Percentiles rank a stretch among this genome's conserved stretches.
These are phyloP conservation scores for Tenualosa ilisha DNA, from an alignment of 2,797 vertebrate genomes.

Conservation along the genomic window DNA sequence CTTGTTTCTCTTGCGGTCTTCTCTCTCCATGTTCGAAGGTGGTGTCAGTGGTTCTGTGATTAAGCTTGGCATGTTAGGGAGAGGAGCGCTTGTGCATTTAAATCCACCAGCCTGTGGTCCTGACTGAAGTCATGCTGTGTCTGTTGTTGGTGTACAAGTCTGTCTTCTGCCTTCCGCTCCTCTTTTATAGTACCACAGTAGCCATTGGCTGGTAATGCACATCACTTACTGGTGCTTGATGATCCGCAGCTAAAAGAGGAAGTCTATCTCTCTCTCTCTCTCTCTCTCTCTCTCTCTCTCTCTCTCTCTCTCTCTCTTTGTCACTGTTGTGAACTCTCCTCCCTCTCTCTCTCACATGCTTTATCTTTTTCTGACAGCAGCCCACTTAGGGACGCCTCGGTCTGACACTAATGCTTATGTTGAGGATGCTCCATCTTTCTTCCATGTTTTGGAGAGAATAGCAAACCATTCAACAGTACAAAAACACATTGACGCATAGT, in stretches of 20 bases:
- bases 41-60: constrained; percentile 56
- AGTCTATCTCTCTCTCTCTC: constrained; percentile 64
- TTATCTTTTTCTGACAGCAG: neutral
- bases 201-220: constrained; percentile 63
- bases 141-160: constrained; percentile 61
- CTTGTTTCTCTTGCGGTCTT: constrained; percentile 72
- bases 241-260: constrained; percentile 57
- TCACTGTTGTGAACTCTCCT: constrained; percentile 2
- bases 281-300: constrained; percentile 34
- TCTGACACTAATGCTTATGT: neutral
- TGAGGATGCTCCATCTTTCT: neutral
- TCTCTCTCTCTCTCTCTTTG: constrained; percentile 26
- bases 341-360: neutral
- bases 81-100: constrained; percentile 62
- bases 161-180: constrained; percentile 50
- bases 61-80: constrained; percentile 58
- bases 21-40: constrained; percentile 71
- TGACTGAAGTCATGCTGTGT: constrained; percentile 68
- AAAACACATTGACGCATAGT: neutral
- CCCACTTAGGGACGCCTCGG: neutral
- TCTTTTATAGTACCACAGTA: constrained; percentile 63
- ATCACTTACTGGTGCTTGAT: constrained; percentile 61
- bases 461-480: neutral
- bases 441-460: neutral
- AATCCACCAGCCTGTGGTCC: constrained; percentile 60